phyloP scores from a whole-genome alignment of 2,797 vertebrate genomes.

The Notolepis coatsorum region DNA sequence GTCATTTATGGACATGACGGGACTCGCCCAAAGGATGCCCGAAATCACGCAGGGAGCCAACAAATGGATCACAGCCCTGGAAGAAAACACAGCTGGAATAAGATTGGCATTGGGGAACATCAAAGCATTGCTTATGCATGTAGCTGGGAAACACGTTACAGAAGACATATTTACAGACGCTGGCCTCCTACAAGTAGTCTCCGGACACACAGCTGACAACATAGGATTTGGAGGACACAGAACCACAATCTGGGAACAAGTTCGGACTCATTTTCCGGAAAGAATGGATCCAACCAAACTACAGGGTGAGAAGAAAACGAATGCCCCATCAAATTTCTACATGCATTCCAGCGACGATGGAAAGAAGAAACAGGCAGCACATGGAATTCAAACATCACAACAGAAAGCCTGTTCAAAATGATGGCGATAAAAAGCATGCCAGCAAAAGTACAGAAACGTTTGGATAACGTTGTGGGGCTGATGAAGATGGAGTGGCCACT shows the following conservation, averaged over 20 bases:
- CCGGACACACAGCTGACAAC: not conserved
- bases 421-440: conserved; percentile 7
- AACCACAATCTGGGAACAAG: not conserved
- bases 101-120: too few relatives aligned
- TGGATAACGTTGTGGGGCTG: not conserved
- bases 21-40: too few relatives aligned
- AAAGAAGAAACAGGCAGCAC: conserved; percentile 1
- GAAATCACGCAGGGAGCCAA: too few relatives aligned
- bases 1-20: too few relatives aligned
- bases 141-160: too few relatives aligned
- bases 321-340: not conserved
- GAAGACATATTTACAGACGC: too few relatives aligned
- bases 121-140: too few relatives aligned
- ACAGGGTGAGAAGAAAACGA: not conserved
- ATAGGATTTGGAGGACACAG: not conserved
- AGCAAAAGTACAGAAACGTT: not conserved
- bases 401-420: not conserved
- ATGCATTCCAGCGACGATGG: not conserved
- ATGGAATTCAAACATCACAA: not conserved
- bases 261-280: not conserved
- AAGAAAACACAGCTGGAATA: too few relatives aligned
- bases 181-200: too few relatives aligned
- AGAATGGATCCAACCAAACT: not conserved
- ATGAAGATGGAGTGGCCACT: not conserved
- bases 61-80: too few relatives aligned